Evolutionary conservation across 2,888 invertebrate species (phyloP).

Genomic region (Macrosiphum euphorbiae): DNA sequence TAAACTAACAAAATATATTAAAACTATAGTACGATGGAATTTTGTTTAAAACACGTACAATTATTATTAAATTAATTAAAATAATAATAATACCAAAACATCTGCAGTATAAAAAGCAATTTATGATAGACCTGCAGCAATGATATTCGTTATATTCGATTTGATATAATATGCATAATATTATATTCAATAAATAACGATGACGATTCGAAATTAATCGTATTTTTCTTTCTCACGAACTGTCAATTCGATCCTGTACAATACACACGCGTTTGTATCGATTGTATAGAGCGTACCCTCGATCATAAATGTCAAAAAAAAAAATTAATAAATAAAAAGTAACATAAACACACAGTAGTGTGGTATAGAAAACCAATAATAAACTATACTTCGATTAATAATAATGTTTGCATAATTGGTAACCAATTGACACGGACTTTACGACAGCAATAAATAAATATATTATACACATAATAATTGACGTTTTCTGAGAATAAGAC

Average conservation of each 20-base stretch:
- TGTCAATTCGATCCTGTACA: neutral
- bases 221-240: neutral
- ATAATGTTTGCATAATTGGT: constrained; percentile 32
- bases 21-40: neutral
- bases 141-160: neutral
- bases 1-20: neutral
- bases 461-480: neutral
- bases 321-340: constrained; percentile 7
- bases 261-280: neutral
- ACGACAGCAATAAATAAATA: constrained; percentile 11
- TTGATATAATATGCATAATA: neutral
- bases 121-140: neutral
- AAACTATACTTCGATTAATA: neutral
- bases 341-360: neutral
- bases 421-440: neutral
- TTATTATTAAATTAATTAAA: neutral
- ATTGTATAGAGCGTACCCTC: neutral
- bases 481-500: constrained; percentile 29
- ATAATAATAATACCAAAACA: neutral
- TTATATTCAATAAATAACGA: neutral
- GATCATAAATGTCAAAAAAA: neutral
- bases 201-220: neutral
- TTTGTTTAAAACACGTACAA: neutral
- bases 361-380: neutral
- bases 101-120: neutral